Evolutionary conservation across 2,888 invertebrate species (phyloP), one percentile per base, ranked within the genome.

Genomic region (Sphaerophoria taeniata): DNA sequence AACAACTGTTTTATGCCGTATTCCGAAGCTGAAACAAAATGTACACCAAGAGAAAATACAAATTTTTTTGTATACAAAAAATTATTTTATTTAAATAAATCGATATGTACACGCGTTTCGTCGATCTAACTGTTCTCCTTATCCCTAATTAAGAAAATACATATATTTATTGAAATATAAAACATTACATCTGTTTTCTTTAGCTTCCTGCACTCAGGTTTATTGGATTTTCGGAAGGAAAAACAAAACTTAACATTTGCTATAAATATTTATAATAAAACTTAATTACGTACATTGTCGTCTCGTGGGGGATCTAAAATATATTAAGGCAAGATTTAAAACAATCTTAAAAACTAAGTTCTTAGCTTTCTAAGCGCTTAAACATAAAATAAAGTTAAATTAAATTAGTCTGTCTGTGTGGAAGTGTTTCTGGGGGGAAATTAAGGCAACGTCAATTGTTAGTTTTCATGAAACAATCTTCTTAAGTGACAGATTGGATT

Each of bases 301-400:
- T 67, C 34, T 63, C 60, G 60, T 34, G 61, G 43, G 53, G 63
- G 45, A 65, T 76, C 34, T 65, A 49, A 80, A 84, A 80, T 80
- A 84, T 75, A 89, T 89, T 89, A 90, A 87, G 89, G 90, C 90
- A 90, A 90, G 90, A 90, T 90, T 89, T 90, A 89, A 89, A 90
- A 90, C 89, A 90, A 90, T 89, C 89, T 89, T 90, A 90, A 87
- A 83, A 87, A 51, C 72, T 77, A 87, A 49, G 60, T 84, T 51
- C 70, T 78, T 74, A 53, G 34, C 33, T 67, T 73, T 24, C 1
- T 24, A 24, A 24, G 24, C 24, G 24, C 24, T 24, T 72, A 63
- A 63, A 11, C 71, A 49, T 33, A 47, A 63, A 33, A 63, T 5
- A 43, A 53, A 71, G 60, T 80, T 51, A 73, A 69, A 75, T 85